A percentile compares a stretch with the other conserved stretches of the same genome.
These are phyloP conservation scores for Hermaeophaga mercurialis DNA, from an alignment of 2,888 invertebrate species.

Conservation along the genomic window DNA sequence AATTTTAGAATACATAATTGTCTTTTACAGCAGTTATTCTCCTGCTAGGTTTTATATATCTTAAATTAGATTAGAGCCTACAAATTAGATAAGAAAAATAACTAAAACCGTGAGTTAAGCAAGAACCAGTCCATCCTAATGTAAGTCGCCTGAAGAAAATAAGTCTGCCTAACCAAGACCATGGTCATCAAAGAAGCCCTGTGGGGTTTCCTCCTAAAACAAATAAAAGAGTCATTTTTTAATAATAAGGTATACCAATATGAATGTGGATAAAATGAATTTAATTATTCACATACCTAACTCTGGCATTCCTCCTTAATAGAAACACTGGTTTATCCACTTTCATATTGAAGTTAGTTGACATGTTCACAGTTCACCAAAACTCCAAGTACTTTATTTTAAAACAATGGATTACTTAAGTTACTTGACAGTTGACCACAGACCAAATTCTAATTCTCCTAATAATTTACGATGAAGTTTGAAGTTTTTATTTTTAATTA, in stretches of 20 bases:
- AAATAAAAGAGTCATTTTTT: slow-evolving; percentile 54
- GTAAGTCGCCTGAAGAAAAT: not conserved
- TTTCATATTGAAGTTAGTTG: slow-evolving; percentile 42
- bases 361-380: slow-evolving; percentile 15
- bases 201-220: slow-evolving; percentile 98
- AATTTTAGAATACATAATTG: no score
- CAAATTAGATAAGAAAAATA: no score
- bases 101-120: no score
- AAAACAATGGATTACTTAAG: no score
- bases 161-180: slow-evolving; percentile 80
- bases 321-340: slow-evolving; percentile 39
- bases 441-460: no score
- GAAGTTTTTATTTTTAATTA: no score
- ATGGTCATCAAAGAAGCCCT: slow-evolving; percentile 99
- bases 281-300: slow-evolving; percentile 37
- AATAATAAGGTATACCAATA: slow-evolving; percentile 43
- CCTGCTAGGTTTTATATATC: no score
- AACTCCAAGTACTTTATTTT: not conserved
- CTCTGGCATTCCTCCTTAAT: slow-evolving; percentile 15
- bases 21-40: no score
- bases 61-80: no score
- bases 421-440: no score
- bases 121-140: not conserved
- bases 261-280: slow-evolving; percentile 49
- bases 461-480: no score